Percentiles rank a stretch among this genome's conserved stretches.
phyloP scores from a whole-genome alignment of 2,113 vertebrate species.

The Paramormyrops kingsleyae region DNA sequence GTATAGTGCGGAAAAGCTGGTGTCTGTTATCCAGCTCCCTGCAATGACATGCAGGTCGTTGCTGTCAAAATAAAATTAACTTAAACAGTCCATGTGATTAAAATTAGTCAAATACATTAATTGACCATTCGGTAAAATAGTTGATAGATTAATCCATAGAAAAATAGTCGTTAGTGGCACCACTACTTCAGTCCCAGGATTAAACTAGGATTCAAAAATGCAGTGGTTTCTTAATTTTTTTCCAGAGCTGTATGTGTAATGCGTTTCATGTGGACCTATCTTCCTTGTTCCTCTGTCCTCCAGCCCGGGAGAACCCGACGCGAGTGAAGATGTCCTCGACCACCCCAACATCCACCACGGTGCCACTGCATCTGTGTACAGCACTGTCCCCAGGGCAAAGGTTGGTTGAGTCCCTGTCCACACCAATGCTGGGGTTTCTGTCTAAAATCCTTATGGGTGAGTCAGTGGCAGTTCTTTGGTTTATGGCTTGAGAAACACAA shows the following conservation, averaged over 20 bases:
- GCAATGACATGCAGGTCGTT: too few relatives aligned
- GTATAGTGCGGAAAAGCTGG: too few relatives aligned
- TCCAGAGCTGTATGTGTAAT: background rate
- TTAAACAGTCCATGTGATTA: too few relatives aligned
- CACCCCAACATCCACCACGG: background rate
- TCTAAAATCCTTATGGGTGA: background rate
- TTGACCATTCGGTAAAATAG: too few relatives aligned
- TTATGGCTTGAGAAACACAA: background rate
- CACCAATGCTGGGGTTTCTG: background rate
- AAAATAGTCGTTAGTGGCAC: too few relatives aligned
- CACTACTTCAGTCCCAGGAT: background rate
- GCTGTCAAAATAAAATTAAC: too few relatives aligned
- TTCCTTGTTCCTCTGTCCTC: background rate
- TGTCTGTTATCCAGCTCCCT: too few relatives aligned
- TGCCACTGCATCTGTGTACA: constrained; percentile 29
- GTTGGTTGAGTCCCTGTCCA: constrained; percentile 39
- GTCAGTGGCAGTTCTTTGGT: background rate
- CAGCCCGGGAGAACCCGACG: constrained; percentile 35
- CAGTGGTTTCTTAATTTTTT: background rate
- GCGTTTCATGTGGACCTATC: background rate
- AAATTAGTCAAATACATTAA: too few relatives aligned
- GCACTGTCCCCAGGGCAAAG: constrained; percentile 50
- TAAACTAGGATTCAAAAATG: background rate
- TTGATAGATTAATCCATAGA: too few relatives aligned
- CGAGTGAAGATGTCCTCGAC: background rate